These are phyloP conservation scores for Selenia dentaria DNA, from an alignment of 2,888 invertebrate species.

Conservation along the genomic window DNA sequence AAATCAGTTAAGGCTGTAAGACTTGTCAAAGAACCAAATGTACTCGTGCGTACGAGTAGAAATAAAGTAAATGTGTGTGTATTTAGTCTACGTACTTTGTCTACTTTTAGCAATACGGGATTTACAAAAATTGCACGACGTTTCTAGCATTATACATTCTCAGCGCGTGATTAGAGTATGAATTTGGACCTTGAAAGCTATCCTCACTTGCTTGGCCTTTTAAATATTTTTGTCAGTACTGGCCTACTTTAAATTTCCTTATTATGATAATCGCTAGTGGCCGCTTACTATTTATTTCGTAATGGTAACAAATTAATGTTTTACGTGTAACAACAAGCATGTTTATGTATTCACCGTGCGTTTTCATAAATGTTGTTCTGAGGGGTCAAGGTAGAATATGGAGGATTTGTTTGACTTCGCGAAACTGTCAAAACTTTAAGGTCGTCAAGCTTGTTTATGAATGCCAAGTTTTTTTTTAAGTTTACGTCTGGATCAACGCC, in stretches of 20 bases:
- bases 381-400: slow-evolving; percentile 37
- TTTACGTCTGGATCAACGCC: too few relatives aligned
- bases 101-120: too few relatives aligned
- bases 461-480: too few relatives aligned
- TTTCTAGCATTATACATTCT: too few relatives aligned
- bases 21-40: too few relatives aligned
- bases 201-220: slow-evolving; percentile 6
- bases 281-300: slow-evolving; percentile 14
- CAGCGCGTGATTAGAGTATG: background rate
- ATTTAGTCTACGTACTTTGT: too few relatives aligned
- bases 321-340: slow-evolving; percentile 15
- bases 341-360: slow-evolving; percentile 22
- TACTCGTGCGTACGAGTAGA: too few relatives aligned
- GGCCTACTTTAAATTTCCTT: slow-evolving; percentile 26
- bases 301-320: slow-evolving; percentile 19
- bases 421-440: too few relatives aligned
- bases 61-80: too few relatives aligned
- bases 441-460: too few relatives aligned
- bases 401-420: slow-evolving; percentile 3
- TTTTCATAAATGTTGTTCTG: slow-evolving; percentile 16
- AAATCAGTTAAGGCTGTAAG: too few relatives aligned
- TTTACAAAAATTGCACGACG: too few relatives aligned
- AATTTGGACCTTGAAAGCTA: slow-evolving; percentile 7
- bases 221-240: slow-evolving; percentile 16
- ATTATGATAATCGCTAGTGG: slow-evolving; percentile 20